A percentile compares a stretch with the other conserved stretches of the same genome.
Conservation (phyloP, 2,888 invertebrate genomes). For the Lasioglossum leucozonium region DNA sequence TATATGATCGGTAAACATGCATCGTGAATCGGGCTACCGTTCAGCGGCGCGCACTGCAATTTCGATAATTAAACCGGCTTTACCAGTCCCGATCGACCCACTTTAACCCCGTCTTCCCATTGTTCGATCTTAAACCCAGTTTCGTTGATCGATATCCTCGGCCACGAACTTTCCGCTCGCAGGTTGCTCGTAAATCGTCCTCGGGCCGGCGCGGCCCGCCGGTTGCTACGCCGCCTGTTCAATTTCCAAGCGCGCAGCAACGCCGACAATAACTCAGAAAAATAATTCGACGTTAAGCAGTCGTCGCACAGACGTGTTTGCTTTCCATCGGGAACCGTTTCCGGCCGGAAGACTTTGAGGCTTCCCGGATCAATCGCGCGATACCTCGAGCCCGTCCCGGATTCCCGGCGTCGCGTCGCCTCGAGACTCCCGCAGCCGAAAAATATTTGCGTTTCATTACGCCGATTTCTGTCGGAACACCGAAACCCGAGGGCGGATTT, state of each 20-base stretch:
- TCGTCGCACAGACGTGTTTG: slow-evolving; percentile 13
- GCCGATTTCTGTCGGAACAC: background rate
- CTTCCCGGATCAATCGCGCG: slow-evolving; percentile 4
- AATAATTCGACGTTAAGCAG: slow-evolving; percentile 35
- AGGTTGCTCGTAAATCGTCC: slow-evolving; percentile 42
- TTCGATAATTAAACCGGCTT: slow-evolving; percentile 55
- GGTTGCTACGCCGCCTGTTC: background rate
- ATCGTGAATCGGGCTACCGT: slow-evolving; percentile 40
- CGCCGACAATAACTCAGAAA: slow-evolving; percentile 22
- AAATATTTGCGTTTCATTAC: slow-evolving; percentile 43
- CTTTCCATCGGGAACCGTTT: slow-evolving; percentile 30
- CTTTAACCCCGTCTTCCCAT: slow-evolving; percentile 20
- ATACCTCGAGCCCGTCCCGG: background rate
- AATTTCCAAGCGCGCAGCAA: slow-evolving; percentile 4
- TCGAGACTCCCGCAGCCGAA: background rate
- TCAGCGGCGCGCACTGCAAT: slow-evolving; percentile 45
- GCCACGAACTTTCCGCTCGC: slow-evolving; percentile 11
- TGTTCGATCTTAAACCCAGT: slow-evolving; percentile 19
- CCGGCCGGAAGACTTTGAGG: background rate
- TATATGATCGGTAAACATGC: slow-evolving; percentile 46
- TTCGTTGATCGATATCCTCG: background rate
- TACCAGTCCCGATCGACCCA: slow-evolving; percentile 10
- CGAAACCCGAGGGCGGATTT: background rate
- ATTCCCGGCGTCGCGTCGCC: background rate
- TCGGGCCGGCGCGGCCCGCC: background rate